Base-by-base conservation (phyloP, 2,113 vertebrate genomes). In the Caranx melampygus region DNA sequence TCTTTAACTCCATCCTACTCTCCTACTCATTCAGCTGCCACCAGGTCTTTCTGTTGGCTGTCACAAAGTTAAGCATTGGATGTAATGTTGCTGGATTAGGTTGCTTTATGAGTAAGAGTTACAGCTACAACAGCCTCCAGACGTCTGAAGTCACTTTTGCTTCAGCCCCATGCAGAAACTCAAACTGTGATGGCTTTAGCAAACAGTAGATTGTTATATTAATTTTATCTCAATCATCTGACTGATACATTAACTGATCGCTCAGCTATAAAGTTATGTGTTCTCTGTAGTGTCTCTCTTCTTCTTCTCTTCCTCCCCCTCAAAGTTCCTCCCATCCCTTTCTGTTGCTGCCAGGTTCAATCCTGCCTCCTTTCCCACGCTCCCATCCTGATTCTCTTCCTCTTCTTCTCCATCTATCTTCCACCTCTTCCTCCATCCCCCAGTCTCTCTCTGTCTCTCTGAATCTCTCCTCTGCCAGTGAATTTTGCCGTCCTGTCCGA, bases 401-500 rank as follows among this genome's bases (percentile, higher is more conserved):
- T 47, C 40, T 52, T 20, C 20, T 13, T 59, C n/a, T 76, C 44
- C 42, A 13, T 82, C 42, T 37, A 12, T 42, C 40, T 42, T 47
- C 55, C 57, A 33, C 59, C 67, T 37, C 16, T 37, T 9, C 35
- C 75, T 74, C 34, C 35, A 71, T 78, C 47, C 16, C 65, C 54
- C 42, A 2, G 4, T 44, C 47, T 78, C 57, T 62, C 18, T 0
- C 33, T 49, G 1, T 61, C 47, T 58, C 58, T 51, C 66, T 40
- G 13, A 18, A 3, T 75, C 18, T 54, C 45, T 72, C 70, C 54
- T 78, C 64, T 71, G 35, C 73, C 64, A 34, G 60, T 21, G 40
- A 55, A 57, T 68, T 85, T 77, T 49, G 21, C 60, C 45, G 59
- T 88, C 87, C 87, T 88, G 89, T 91, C 90, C 82, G 82, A 91